These are phyloP conservation scores for Falco peregrinus DNA, from an alignment of 2,797 vertebrate species.

Conservation along the genomic window DNA sequence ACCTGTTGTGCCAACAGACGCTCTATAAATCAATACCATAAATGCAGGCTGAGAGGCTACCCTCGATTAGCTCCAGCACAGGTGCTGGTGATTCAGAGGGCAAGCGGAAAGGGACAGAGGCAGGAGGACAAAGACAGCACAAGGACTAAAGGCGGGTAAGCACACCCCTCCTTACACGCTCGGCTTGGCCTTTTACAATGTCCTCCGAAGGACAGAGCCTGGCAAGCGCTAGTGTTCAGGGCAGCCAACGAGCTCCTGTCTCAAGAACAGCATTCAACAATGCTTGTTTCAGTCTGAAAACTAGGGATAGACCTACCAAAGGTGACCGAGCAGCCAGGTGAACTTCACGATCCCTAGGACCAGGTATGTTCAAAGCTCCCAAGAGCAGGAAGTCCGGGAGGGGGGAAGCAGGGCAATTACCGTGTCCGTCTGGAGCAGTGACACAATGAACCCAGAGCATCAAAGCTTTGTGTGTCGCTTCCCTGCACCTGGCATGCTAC, in stretches of 20 bases:
- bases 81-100: not conserved
- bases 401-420: not conserved
- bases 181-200: rapidly evolving
- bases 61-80: not conserved
- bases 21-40: not conserved
- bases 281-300: not conserved
- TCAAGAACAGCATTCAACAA: not conserved
- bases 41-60: not conserved
- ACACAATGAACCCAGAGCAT: not conserved
- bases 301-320: not conserved
- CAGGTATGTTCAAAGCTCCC: not conserved
- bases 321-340: not conserved
- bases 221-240: rapidly evolving
- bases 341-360: not conserved
- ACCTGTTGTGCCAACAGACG: not conserved
- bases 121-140: not conserved
- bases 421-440: rapidly evolving
- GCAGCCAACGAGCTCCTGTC: not conserved
- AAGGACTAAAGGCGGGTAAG: rapidly evolving
- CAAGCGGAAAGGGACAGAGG: not conserved
- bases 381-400: not conserved
- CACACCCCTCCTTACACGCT: rapidly evolving
- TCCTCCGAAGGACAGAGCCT: not conserved
- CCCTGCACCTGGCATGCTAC: not conserved
- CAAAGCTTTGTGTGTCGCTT: not conserved